A percentile compares a stretch with the other conserved stretches of the same genome.
Evolutionary conservation across 1,140 invertebrate genomes (phyloP).

Genomic region (Papilio helenus): DNA sequence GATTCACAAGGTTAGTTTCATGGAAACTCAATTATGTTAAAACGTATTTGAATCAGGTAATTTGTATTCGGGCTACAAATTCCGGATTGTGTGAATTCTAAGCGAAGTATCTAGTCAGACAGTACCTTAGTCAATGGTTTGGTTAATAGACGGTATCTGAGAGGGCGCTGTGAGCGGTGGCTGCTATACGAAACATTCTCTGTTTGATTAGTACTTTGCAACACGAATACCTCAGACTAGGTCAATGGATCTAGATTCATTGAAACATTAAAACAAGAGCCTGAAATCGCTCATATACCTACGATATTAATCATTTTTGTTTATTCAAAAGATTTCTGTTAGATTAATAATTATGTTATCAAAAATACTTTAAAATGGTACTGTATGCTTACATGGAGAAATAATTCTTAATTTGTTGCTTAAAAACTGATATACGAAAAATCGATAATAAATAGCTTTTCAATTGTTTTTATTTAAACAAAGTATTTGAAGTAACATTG

Average conservation of each 20-base stretch:
- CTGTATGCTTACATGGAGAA: no score
- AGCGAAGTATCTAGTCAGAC: background rate
- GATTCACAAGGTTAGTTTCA: background rate
- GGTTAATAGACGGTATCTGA: background rate
- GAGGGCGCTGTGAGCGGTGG: background rate
- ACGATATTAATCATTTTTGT: background rate
- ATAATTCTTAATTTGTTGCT: no score
- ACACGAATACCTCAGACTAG: background rate
- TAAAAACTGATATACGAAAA: no score
- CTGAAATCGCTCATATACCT: background rate
- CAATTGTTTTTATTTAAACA: no score
- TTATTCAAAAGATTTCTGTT: no score
- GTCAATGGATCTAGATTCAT: background rate
- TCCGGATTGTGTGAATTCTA: background rate
- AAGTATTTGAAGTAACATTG: background rate
- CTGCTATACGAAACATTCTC: background rate
- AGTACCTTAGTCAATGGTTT: background rate
- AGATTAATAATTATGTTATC: no score
- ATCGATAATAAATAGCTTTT: no score
- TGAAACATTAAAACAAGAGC: background rate
- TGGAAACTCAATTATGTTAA: conserved; percentile 1
- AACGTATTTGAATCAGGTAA: background rate
- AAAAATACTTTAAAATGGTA: no score
- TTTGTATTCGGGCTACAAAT: conserved; percentile 5
- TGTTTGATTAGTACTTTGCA: background rate